Evolutionary conservation across 2,888 invertebrate species (phyloP).

Genomic region (Chloroclystis v-ata): DNA sequence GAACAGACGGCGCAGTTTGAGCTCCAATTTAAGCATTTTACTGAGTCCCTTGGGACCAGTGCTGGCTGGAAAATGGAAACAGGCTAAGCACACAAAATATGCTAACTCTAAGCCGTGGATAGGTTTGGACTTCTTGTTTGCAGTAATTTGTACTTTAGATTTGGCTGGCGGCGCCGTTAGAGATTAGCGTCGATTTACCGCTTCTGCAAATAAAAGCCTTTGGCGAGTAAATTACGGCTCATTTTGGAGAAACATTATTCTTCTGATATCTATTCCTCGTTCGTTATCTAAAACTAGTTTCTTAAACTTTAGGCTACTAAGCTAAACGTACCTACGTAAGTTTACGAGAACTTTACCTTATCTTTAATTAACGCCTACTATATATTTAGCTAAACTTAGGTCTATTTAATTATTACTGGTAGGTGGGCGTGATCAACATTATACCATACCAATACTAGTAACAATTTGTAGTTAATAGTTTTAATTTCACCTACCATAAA

Average conservation of each 20-base stretch:
- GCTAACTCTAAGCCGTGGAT: constrained; percentile 12
- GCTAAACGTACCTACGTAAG: too few relatives aligned
- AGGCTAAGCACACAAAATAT: constrained; percentile 14
- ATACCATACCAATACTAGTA: too few relatives aligned
- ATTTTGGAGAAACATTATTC: neutral
- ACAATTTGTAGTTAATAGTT: too few relatives aligned
- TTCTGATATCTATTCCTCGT: neutral
- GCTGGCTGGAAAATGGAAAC: constrained; percentile 4
- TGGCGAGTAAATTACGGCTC: constrained; percentile 1
- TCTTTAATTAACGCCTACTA: too few relatives aligned
- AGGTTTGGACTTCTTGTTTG: constrained; percentile 14
- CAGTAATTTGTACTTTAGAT: constrained; percentile 14
- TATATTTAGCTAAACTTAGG: too few relatives aligned
- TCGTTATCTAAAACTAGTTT: too few relatives aligned
- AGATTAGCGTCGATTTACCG: constrained; percentile 12
- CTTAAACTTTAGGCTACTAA: too few relatives aligned
- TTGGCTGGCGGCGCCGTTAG: constrained; percentile 8
- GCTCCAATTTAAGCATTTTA: constrained; percentile 2
- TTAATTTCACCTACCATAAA: too few relatives aligned
- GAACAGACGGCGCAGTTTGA: neutral
- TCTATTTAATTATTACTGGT: too few relatives aligned
- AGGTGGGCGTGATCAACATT: too few relatives aligned
- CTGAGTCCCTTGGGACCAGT: constrained; percentile 1
- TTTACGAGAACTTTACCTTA: too few relatives aligned
- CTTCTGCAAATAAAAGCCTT: constrained; percentile 7